Percentiles rank a stretch among this genome's conserved stretches.
These are phyloP conservation scores for Cyclargus thomasi DNA, from an alignment of 1,140 invertebrate species.

Conservation along the genomic window DNA sequence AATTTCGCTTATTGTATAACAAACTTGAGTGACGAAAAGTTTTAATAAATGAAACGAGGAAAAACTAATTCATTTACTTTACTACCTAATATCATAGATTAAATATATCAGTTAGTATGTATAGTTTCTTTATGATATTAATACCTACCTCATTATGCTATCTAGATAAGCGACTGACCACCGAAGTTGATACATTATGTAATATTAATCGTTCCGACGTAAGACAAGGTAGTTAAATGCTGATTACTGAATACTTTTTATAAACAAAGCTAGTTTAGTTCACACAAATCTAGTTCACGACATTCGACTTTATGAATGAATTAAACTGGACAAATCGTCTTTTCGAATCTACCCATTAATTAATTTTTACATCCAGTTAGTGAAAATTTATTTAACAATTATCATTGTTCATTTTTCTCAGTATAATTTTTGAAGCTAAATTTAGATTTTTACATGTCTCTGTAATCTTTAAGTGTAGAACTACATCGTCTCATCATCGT, in stretches of 20 bases:
- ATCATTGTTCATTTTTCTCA: constrained; percentile 10
- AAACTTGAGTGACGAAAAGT: no score
- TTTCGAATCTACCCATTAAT: neutral
- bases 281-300: neutral
- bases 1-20: no score
- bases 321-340: neutral
- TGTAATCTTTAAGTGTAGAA: no score
- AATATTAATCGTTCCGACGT: neutral
- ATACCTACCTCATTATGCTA: neutral
- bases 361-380: neutral
- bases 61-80: no score
- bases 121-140: no score
- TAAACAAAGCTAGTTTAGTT: neutral
- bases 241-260: neutral
- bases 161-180: neutral
- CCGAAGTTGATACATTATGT: neutral
- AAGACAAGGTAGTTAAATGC: neutral
- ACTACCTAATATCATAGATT: no score
- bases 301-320: neutral
- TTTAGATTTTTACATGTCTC: no score
- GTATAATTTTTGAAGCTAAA: neutral
- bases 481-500: no score
- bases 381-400: neutral
- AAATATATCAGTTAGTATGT: no score
- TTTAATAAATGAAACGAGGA: no score